Conservation (phyloP, 2,888 invertebrate genomes). For the Gortyna flavago region DNA sequence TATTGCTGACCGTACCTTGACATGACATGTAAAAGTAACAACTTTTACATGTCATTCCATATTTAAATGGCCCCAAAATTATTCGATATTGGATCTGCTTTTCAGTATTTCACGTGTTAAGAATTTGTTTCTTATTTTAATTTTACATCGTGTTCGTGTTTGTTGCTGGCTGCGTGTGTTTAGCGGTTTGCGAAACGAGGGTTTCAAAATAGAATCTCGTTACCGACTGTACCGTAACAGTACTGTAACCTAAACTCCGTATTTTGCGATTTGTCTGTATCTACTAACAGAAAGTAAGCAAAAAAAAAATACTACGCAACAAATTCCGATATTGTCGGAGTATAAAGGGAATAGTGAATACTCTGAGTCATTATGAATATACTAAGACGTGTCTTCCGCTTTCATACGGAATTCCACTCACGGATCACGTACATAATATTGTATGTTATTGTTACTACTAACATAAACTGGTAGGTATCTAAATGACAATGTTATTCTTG, state of each 20-base stretch:
- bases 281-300: conserved; percentile 19
- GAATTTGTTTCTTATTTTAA: not conserved
- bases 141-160: not conserved
- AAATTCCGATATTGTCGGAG: conserved; percentile 50
- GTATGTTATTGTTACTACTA: conserved; percentile 47
- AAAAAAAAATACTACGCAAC: conserved; percentile 29
- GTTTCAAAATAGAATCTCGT: not conserved
- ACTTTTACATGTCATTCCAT: not conserved
- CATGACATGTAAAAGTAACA: too few relatives aligned
- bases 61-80: not conserved
- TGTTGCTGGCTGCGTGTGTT: not conserved
- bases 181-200: not conserved
- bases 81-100: not conserved
- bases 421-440: conserved; percentile 66
- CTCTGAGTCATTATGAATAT: conserved; percentile 64
- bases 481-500: conserved; percentile 24
- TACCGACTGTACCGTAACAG: conserved; percentile 2
- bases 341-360: conserved; percentile 63
- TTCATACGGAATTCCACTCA: conserved; percentile 60
- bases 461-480: conserved; percentile 34
- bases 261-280: not conserved
- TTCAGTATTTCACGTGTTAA: not conserved
- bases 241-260: conserved; percentile 17
- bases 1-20: too few relatives aligned
- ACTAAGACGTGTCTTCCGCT: conserved; percentile 57